Conservation (phyloP, 2,113 vertebrate genomes). For the Euleptes europaea region DNA sequence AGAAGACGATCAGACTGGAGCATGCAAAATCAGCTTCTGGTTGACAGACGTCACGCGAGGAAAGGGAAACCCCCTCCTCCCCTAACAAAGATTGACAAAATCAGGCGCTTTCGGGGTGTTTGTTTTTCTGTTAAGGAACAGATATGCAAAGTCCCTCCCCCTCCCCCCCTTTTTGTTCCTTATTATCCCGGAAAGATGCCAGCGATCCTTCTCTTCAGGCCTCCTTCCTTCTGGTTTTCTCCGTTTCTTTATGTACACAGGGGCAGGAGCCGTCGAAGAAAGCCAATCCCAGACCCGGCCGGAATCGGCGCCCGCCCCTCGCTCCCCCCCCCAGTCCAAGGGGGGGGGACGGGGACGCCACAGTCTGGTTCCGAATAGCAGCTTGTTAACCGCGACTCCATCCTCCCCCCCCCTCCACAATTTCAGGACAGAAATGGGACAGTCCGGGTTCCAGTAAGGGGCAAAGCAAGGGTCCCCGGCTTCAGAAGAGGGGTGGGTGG, state of each 20-base stretch:
- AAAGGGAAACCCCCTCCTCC: slow-evolving; percentile 72
- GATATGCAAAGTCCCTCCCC: slow-evolving; percentile 51
- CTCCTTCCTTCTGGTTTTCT: slow-evolving; percentile 2
- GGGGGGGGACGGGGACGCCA: not conserved
- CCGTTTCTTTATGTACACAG: slow-evolving; percentile 44
- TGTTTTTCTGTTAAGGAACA: slow-evolving; percentile 53
- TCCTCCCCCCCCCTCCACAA: not conserved
- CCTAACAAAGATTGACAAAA: slow-evolving; percentile 71
- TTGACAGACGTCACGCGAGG: slow-evolving; percentile 71
- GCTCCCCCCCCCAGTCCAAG: not conserved
- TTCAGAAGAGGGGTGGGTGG: not conserved
- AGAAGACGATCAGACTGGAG: slow-evolving; percentile 59
- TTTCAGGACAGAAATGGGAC: not conserved
- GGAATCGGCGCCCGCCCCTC: not conserved
- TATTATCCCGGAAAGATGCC: not conserved
- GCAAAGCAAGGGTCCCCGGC: not conserved
- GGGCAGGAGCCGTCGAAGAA: not conserved
- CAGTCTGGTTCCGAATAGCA: slow-evolving; percentile 34
- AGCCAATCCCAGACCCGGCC: slow-evolving; percentile 3
- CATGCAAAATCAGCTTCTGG: slow-evolving; percentile 80
- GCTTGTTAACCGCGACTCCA: slow-evolving; percentile 17
- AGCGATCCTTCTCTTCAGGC: slow-evolving; percentile 49
- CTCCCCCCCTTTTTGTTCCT: too few species aligned
- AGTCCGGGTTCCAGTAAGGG: slow-evolving; percentile 67
- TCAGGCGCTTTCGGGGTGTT: slow-evolving; percentile 62